A percentile compares a stretch with the other conserved stretches of the same genome.
phyloP scores from a whole-genome alignment of 2,113 vertebrate genomes.

The Typhlomys cinereus region DNA sequence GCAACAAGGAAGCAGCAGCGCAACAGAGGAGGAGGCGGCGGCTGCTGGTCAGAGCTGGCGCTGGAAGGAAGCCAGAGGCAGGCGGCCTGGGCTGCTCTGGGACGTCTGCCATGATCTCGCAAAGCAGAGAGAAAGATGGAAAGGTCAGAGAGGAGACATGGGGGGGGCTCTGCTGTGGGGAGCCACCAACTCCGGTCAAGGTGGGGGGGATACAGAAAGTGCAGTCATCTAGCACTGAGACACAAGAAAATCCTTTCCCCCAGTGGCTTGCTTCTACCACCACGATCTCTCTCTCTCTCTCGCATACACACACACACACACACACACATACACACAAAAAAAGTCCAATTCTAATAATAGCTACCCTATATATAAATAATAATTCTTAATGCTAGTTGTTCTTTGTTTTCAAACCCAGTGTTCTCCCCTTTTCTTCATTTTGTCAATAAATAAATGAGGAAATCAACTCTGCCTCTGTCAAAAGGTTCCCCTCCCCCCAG shows the following conservation, averaged over 20 bases:
- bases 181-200: constrained; percentile 68
- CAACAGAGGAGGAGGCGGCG: constrained; percentile 47
- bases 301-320: too few species aligned
- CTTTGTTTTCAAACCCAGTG: constrained; percentile 81
- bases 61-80: constrained; percentile 69
- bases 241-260: constrained; percentile 72
- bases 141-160: constrained; percentile 59
- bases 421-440: constrained; percentile 75
- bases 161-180: constrained; percentile 68
- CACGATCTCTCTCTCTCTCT: constrained; percentile 69
- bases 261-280: constrained; percentile 80
- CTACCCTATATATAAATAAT: constrained; percentile 87
- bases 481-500: constrained; percentile 47
- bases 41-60: constrained; percentile 60
- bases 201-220: constrained; percentile 79
- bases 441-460: constrained; percentile 84
- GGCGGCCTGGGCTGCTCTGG: constrained; percentile 69
- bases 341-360: constrained; percentile 84
- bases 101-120: constrained; percentile 75
- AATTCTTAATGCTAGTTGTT: constrained; percentile 81
- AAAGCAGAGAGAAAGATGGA: constrained; percentile 69
- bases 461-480: constrained; percentile 85
- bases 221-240: constrained; percentile 74
- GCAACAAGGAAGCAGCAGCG: constrained; percentile 46
- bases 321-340: too few species aligned